Evolutionary conservation across 2,797 vertebrate species (phyloP), one percentile per base, ranked within the genome.

Genomic region (Hephaestus fuliginosus): DNA sequence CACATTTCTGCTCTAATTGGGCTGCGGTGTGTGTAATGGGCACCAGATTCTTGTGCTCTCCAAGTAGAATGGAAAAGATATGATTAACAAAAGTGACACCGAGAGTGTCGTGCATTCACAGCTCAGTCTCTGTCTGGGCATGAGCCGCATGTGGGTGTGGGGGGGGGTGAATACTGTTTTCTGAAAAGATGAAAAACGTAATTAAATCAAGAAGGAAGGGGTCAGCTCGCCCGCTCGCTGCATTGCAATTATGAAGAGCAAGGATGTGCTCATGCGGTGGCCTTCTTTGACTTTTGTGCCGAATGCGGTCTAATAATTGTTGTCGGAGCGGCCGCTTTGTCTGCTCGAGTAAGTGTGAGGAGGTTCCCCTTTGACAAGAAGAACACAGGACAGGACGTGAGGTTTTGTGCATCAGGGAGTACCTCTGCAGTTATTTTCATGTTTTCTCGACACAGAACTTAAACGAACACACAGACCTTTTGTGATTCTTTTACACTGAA

Each of bases 1-100:
- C 87, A 84, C 82, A 81, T 83, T 74, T 67, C 69, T 49, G 80
- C 78, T 82, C 84, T 89, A 91, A 90, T 90, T 91, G 84, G 80
- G 41, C 25, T 25, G 55, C n/a, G 13, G 74, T 44, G 83, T 81
- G 86, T 82, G 72, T 81, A 74, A 78, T 41, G 55, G 74, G 6
- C 1, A 44, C 67, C 28, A 76, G 55, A 46, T 78, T 80, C 72
- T 33, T 7, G n/a, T 15, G 60, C 52, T 67, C 52, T 62, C 65
- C 7, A 0, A 22, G 58, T 25, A 51, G 70, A 76, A 78, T n/a
- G 65, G 65, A 71, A 67, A 85, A 74, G 39, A 58, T 71, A 66
- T 43, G 62, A 86, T 83, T 82, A 82, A 79, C 65, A 64, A 58
- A 53, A 52, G 77, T 61, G 78, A 68, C 58, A 63, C 55, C 39